phyloP scores from a whole-genome alignment of 2,888 invertebrate species.

The Xestia sexstrigata region DNA sequence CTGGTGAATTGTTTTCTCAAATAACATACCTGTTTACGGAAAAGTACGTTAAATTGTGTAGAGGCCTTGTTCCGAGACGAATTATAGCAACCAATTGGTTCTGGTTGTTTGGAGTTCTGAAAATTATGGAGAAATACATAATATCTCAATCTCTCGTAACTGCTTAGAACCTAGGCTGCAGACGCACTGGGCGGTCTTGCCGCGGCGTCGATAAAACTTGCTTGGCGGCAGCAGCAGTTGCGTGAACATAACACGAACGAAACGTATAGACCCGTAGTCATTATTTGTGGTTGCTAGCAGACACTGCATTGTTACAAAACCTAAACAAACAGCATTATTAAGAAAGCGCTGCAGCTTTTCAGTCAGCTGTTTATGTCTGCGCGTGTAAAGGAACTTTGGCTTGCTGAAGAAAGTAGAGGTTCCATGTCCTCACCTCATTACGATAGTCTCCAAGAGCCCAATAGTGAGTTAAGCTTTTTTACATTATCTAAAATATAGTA shows the following conservation, averaged over 20 bases:
- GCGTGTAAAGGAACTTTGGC: background rate
- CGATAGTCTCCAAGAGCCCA: too few relatives aligned
- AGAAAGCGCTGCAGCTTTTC: background rate
- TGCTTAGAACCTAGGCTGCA: constrained; percentile 30
- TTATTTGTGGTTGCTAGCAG: background rate
- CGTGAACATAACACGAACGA: background rate
- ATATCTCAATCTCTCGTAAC: constrained; percentile 36
- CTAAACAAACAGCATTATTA: background rate
- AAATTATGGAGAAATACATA: constrained; percentile 33
- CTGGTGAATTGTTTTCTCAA: constrained; percentile 13
- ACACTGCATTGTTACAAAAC: background rate
- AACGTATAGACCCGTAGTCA: too few relatives aligned
- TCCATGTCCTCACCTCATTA: too few relatives aligned
- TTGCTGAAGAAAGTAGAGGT: background rate
- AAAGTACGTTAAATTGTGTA: constrained; percentile 30
- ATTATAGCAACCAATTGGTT: constrained; percentile 37
- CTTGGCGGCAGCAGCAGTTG: background rate
- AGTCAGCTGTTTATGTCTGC: background rate
- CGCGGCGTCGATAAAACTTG: background rate
- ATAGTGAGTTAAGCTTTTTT: background rate
- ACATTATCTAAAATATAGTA: background rate
- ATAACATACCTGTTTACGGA: constrained; percentile 50
- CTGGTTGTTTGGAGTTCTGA: constrained; percentile 38
- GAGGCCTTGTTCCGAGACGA: constrained; percentile 31
- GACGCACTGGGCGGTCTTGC: constrained; percentile 25